Evolutionary conservation across 1,140 invertebrate species (phyloP).

Genomic region (Theocolax elegans): DNA sequence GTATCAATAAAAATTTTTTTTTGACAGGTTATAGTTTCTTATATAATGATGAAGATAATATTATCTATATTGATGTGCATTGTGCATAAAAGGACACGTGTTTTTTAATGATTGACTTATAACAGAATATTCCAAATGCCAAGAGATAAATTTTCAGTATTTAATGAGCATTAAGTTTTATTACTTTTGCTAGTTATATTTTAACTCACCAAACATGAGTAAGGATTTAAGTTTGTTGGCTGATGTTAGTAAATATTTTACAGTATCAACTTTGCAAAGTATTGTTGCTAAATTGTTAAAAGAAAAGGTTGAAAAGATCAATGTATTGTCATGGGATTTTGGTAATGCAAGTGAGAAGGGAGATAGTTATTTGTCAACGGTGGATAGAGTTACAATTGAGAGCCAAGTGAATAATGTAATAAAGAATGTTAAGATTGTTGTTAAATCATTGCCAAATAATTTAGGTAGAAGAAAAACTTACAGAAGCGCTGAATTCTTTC

Average conservation of each 20-base stretch:
- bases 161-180: no score
- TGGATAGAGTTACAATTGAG: constrained; percentile 70
- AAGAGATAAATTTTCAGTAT: no score
- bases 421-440: constrained; percentile 66
- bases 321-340: constrained; percentile 65
- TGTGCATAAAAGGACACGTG: no score
- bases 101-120: no score
- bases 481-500: constrained; percentile 75
- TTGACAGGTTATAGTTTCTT: no score
- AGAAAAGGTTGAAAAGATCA: constrained; percentile 55
- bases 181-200: not conserved
- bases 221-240: not conserved
- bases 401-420: constrained; percentile 54
- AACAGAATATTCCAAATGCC: no score
- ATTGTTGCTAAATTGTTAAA: constrained; percentile 57
- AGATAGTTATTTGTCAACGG: constrained; percentile 74
- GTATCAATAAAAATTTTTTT: no score
- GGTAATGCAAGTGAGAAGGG: constrained; percentile 68
- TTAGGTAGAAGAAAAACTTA: constrained; percentile 72
- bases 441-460: constrained; percentile 75
- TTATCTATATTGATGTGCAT: no score
- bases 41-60: no score
- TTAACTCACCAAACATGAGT: constrained; percentile 45
- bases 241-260: constrained; percentile 54
- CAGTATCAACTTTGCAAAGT: constrained; percentile 61